Evolutionary conservation across 2,113 vertebrate genomes (phyloP).

Genomic region (Pholis gunnellus): DNA sequence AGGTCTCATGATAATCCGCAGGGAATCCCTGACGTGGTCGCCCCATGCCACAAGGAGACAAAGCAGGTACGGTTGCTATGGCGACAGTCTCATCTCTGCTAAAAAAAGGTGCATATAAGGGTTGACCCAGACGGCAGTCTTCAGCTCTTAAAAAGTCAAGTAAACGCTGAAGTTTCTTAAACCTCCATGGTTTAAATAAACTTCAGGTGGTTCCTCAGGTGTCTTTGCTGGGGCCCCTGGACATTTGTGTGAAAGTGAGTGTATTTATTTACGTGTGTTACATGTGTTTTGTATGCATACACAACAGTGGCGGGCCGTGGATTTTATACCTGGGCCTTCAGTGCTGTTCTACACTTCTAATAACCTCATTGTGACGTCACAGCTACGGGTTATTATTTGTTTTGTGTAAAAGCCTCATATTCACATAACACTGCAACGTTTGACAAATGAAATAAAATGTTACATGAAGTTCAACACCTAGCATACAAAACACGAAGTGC

Average conservation of each 20-base stretch:
- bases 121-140: neutral
- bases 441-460: too few relatives aligned
- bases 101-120: neutral
- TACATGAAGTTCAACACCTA: too few relatives aligned
- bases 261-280: neutral
- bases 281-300: neutral
- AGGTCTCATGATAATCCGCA: too few relatives aligned
- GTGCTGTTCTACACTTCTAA: too few relatives aligned
- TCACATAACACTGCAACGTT: too few relatives aligned
- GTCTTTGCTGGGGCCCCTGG: neutral
- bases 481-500: too few relatives aligned
- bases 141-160: too few relatives aligned
- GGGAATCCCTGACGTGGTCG: fast-evolving
- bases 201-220: neutral
- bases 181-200: neutral
- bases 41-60: constrained; percentile 51
- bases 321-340: too few relatives aligned
- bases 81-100: neutral
- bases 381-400: too few relatives aligned
- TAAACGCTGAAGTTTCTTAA: neutral
- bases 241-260: neutral
- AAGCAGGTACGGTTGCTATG: constrained; percentile 55
- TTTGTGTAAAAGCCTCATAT: too few relatives aligned
- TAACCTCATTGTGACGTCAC: too few relatives aligned
- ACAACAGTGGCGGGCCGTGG: too few relatives aligned